Conservation (phyloP, 1,140 invertebrate genomes). For the Scaptomyza hsui region DNA sequence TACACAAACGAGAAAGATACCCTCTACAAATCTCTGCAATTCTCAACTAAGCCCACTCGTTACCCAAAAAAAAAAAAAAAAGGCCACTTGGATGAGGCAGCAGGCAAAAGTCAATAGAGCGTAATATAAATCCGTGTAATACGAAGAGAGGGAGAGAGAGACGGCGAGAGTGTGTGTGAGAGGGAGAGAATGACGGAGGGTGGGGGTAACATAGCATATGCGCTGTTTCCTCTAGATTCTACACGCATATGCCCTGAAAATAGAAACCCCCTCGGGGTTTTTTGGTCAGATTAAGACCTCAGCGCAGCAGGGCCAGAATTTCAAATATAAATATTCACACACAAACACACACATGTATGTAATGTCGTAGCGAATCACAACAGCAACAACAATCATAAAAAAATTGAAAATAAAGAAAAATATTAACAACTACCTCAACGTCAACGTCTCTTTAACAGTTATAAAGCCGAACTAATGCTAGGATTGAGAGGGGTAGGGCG, state of each 20-base stretch:
- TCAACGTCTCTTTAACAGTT: conserved; percentile 68
- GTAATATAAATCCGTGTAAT: conserved; percentile 83
- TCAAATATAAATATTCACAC: background rate
- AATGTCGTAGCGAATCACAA: conserved; percentile 82
- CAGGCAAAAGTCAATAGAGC: conserved; percentile 81
- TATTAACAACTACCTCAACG: conserved; percentile 68
- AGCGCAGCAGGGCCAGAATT: conserved; percentile 45
- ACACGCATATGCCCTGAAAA: conserved; percentile 50
- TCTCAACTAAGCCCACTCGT: conserved; percentile 57
- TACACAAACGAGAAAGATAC: conserved; percentile 25
- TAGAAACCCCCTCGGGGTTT: conserved; percentile 71
- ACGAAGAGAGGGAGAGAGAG: conserved; percentile 6
- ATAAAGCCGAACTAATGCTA: conserved; percentile 73
- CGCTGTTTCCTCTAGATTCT: conserved; percentile 26
- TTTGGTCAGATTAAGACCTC: conserved; percentile 83
- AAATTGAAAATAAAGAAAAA: conserved; percentile 48
- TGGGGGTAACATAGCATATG: conserved; percentile 54
- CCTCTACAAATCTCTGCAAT: conserved; percentile 17
- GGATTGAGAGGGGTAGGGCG: background rate
- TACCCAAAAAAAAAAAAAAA: conserved; percentile 24
- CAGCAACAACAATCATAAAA: conserved; percentile 79
- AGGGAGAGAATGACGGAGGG: background rate
- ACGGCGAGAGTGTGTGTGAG: background rate
- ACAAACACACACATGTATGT: conserved; percentile 6
- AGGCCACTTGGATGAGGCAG: conserved; percentile 66